These are phyloP conservation scores for Cephus nigrinus DNA, from an alignment of 2,888 invertebrate species.

Conservation along the genomic window DNA sequence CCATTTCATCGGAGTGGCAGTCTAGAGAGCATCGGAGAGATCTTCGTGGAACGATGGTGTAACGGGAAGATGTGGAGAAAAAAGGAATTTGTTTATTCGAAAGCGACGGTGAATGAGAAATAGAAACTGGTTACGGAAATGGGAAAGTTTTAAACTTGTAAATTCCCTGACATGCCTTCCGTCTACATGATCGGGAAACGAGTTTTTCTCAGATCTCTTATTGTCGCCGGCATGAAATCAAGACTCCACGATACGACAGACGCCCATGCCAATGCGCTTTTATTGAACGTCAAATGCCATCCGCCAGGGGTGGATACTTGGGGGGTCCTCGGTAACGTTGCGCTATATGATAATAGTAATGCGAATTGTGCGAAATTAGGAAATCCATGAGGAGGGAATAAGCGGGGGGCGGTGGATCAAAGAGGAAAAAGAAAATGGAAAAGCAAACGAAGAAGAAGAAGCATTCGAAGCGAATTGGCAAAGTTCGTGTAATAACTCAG, in stretches of 20 bases:
- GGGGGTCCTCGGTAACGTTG: not conserved
- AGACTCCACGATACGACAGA: not conserved
- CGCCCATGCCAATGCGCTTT: not conserved
- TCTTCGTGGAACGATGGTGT: not conserved
- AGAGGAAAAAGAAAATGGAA: not conserved
- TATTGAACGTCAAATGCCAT: not conserved
- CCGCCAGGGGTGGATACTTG: not conserved
- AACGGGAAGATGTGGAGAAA: not conserved
- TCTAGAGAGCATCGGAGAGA: not conserved
- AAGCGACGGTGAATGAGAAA: not conserved
- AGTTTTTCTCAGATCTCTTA: not conserved
- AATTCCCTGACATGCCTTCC: not conserved
- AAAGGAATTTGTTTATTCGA: not conserved
- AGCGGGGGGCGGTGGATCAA: not conserved
- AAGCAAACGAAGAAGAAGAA: not conserved
- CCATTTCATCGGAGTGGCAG: not conserved
- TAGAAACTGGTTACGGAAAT: not conserved
- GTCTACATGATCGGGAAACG: not conserved
- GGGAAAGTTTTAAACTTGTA: not conserved
- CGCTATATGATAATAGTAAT: slow-evolving; percentile 15
- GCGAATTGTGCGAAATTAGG: not conserved
- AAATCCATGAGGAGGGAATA: not conserved
- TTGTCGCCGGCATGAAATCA: not conserved
- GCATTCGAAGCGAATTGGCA: slow-evolving; percentile 1
- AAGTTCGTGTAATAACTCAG: slow-evolving; percentile 41